Base-by-base conservation (phyloP, 2,797 vertebrate genomes). In the Vespertilio murinus region DNA sequence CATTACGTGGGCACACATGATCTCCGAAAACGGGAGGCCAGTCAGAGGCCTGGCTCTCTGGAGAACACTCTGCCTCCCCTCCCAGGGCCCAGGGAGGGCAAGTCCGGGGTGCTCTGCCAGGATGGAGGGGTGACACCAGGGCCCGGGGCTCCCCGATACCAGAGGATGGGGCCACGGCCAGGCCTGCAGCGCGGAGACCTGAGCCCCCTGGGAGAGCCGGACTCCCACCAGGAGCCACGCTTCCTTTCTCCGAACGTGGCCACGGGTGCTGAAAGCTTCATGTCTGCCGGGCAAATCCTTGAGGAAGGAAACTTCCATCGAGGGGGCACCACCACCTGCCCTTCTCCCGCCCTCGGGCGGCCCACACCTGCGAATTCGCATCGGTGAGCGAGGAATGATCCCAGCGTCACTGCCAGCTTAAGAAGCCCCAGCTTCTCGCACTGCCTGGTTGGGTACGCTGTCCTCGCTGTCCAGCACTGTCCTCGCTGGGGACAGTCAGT, bases 1-100 rank as follows among this genome's bases (percentile, higher is more conserved):
- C 0, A 33, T 95, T 38, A 95, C 73, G 22, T 40, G 71, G 67
- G 74, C 86, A 80, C 47, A 54, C 28, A 0, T 0, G 28, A 75
- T 61, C 95, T 93, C 85, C 85, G 91, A 75, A 69, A 75, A 70
- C 1, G 25, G 81, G 86, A 87, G 22, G 33, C 23, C 35, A 35
- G 14, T 18, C 42, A 2, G 16, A 87, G 89, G 86, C 64, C n/a
- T 45, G 33, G 84, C 79, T 89, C 69, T 14, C 10, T 1, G 54
- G 88, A n/a, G 69, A 49, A 59, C 23, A 17, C 13, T 54, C 25
- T 42, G 33, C 38, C 16, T 69, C 78, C 52, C 54, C 0, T 0
- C 4, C 13, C 14, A 9, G 52, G 42, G 56, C 33, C n/a, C 54
- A 17, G 65, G 77, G n/a, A 81, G 17, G 33, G 56, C 45, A 65